Evolutionary conservation across 2,888 invertebrate genomes (phyloP), one percentile per base, ranked within the genome.

Genomic region (Yponomeuta cagnagella): DNA sequence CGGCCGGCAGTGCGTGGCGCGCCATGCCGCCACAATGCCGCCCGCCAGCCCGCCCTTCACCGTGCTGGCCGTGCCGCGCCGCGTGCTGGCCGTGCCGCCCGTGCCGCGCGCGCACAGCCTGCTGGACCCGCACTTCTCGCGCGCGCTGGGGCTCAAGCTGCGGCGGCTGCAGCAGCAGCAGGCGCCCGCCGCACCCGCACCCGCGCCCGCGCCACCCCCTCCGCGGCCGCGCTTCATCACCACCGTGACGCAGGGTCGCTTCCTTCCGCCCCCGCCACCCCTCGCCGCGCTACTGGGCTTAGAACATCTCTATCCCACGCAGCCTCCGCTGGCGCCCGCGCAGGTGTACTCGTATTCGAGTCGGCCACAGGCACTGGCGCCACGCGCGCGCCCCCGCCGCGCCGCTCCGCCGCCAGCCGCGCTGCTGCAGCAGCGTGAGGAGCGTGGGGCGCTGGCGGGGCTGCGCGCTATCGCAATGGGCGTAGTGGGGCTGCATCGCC

Each of bases 231-330:
- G 96, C 10, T 97, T 97, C 80, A 94, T 97, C 74, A 96, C 96
- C 10, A 96, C 96, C 0, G 97, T 97, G 66, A 95, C 95, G 77
- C 94, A 94, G 70, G 97, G 97, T 2, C 94, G 95, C 77, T 97
- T 97, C 82, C 87, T 97, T 74, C 94, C 95, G 79, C 97, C 97
- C 6, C 96, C 96, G 0, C 94, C 95, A n/a, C 94, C 94, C 79
- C 86, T 95, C 66, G 95, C 96, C 9, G 85, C 87, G 8, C 87
- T 95, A n/a, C 88, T 95, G 31, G 95, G 95, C 0, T 89, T 95
- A 72, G 86, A 90, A 72, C 76, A 88, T 10, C 77, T 90, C 75
- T 86, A 89, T 81, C 82, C 88, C 69, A 73, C 82, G 69, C 81
- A 85, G 73, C 77, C 80, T 30, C 82, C 84, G 71, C 43, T 6